phyloP scores from a whole-genome alignment of 2,888 invertebrate species.

The Cryptosula pallasiana region DNA sequence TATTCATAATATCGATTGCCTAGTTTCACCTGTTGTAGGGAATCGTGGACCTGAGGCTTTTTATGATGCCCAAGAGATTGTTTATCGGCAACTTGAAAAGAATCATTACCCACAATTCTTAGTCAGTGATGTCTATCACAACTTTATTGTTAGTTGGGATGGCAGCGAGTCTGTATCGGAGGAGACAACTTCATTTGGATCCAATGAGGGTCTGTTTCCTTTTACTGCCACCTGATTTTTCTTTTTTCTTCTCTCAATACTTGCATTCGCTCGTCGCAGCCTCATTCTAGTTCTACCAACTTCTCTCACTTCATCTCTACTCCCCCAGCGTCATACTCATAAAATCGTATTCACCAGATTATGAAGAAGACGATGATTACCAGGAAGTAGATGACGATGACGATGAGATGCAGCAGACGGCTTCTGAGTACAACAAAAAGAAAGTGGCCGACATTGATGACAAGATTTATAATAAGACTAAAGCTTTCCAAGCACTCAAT shows the following conservation, averaged over 20 bases:
- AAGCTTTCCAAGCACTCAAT: constrained; percentile 71
- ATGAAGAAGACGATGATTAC: neutral
- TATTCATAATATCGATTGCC: too few species aligned
- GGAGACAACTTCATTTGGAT: neutral
- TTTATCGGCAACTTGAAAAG: constrained; percentile 73
- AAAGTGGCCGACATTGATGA: constrained; percentile 79
- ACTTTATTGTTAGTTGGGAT: constrained; percentile 18
- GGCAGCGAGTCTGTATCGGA: neutral
- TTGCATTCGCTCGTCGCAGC: too few species aligned
- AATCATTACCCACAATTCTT: constrained; percentile 84
- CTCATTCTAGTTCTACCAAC: too few species aligned
- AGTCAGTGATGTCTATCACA: constrained; percentile 71
- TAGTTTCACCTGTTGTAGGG: too few species aligned
- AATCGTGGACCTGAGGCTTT: constrained; percentile 56
- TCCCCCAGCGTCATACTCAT: too few species aligned
- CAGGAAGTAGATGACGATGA: constrained; percentile 9
- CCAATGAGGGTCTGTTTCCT: neutral
- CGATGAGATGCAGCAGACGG: constrained; percentile 4
- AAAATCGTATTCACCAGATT: too few species aligned
- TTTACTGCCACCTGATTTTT: too few species aligned
- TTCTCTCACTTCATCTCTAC: too few species aligned
- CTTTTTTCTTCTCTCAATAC: too few species aligned
- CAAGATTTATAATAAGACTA: constrained; percentile 75
- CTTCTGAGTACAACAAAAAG: constrained; percentile 59
- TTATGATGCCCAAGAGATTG: constrained; percentile 76